Evolutionary conservation across 2,888 invertebrate species (phyloP).

Genomic region (Macrophya alboannulata): DNA sequence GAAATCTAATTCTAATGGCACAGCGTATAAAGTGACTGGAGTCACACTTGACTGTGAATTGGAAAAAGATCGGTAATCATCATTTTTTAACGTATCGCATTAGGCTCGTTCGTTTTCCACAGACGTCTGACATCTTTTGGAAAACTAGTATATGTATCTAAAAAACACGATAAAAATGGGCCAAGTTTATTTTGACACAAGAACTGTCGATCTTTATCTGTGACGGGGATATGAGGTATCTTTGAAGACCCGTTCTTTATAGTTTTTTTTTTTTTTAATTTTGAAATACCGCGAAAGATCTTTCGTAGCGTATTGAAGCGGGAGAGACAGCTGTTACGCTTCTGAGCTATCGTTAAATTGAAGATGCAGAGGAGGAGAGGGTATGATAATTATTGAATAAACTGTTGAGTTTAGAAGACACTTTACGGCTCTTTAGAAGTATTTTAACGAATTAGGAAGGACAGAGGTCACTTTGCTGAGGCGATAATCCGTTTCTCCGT

Average conservation of each 20-base stretch:
- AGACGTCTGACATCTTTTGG: not conserved
- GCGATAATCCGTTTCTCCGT: slow-evolving; percentile 41
- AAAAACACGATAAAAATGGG: not conserved
- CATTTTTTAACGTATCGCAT: not conserved
- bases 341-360: not conserved
- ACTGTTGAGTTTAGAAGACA: slow-evolving; percentile 27
- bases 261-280: not conserved
- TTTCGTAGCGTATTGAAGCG: not conserved
- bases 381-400: slow-evolving; percentile 30
- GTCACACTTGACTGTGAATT: not conserved
- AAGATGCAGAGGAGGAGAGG: not conserved
- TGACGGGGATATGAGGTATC: not conserved
- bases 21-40: not conserved
- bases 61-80: not conserved
- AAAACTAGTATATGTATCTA: not conserved
- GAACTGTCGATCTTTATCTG: not conserved
- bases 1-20: not conserved
- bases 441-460: slow-evolving; percentile 41
- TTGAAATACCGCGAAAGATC: not conserved
- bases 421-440: slow-evolving; percentile 39
- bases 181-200: not conserved
- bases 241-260: not conserved
- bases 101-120: not conserved
- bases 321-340: not conserved
- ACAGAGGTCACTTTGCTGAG: slow-evolving; percentile 41